Base-by-base conservation (phyloP, 2,113 vertebrate species). In the Camarhynchus parvulus region DNA sequence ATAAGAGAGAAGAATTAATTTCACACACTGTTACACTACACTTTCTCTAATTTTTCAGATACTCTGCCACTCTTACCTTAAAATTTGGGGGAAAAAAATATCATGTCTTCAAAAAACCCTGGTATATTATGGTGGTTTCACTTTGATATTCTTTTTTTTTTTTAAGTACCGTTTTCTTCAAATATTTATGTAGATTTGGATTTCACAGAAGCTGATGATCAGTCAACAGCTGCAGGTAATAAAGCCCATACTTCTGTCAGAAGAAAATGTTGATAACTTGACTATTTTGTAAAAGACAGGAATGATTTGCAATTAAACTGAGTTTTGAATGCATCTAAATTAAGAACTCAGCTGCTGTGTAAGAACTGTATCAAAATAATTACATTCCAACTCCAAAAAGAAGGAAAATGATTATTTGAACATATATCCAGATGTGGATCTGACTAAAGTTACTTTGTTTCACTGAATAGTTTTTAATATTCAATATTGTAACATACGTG, bases 261-360 rank as follows among this genome's bases (percentile, higher is more conserved):
- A 18, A 79, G 62, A 52, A 83, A 66, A 83, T 5, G 47, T 39
- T 87, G 61, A 42, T 55, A 92, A 81, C 20, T 49, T 31, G 15
- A 69, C 80, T 91, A 12, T 50, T 35, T 89, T 64, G 37, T 52
- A 69, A 19, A 84, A 46, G 27, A 61, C 8, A 67, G 68, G 66
- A 93, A 74, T 72, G 10, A 87, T 84, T 92, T 90, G 41, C 80
- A 95, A 92, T 41, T 75, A 81, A 92, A 75, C 18, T 37, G 25
- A 87, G 68, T 75, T 81, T 81, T 90, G 39, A 91, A 92, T 83
- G 80, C 35, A 78, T 68, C 52, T 67, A 78, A 90, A 92, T 62
- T 75, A 92, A 87, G 52, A 59, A 90, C 44, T 35, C 76, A 89
- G 23, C 39, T 87, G 77, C 44, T 59, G 19, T 30, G 67, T 55